Evolutionary conservation across 1,140 invertebrate genomes (phyloP), one percentile per base, ranked within the genome.

Genomic region (Bombus sibiricus): DNA sequence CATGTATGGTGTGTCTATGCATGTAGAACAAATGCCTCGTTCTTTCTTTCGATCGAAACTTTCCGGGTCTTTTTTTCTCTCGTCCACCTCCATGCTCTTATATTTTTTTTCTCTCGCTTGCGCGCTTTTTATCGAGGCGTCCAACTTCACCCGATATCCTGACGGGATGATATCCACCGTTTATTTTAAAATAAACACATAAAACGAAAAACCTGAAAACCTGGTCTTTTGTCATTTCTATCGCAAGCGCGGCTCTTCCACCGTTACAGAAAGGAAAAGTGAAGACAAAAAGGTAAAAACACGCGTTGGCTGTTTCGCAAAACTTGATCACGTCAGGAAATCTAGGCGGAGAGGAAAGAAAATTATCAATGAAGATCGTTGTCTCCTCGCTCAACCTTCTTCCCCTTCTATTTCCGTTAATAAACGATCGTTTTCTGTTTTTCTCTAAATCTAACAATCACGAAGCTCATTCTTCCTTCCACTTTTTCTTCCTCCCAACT

Each of bases 51-150:
- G 47, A 75, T 75, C 41, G 32, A 34, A 5, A 28, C n/a, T 32
- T 13, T 39, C 57, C 8, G 47, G 43, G 32, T 28, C 18, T 57
- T 72, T 32, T 28, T 18, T n/a, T 28, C 25, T 43, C 83, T 84
- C 69, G 81, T 87, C 84, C 85, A 90, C 80, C 88, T 89, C 81
- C 87, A 88, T 32, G 57, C 71, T 53, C 76, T 66, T 34, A 47
- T 34, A 18, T 39, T n/a, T 53, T 10, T 41, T 43, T 4, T 62
- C n/a, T 47, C 18, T 37, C 10, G 13, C 41, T 83, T 66, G 9
- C 47, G 13, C n/a, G 25, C 9, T 47, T 53, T 47, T n/a, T 37
- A 77, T 39, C 80, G 80, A 88, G 62, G 72, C 71, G 13, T 47
- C 76, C 12, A 80, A 47, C n/a, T 64, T 74, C 62, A n/a, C 39